Evolutionary conservation across 2,888 invertebrate species (phyloP).

Genomic region (Harpalus rubripes): DNA sequence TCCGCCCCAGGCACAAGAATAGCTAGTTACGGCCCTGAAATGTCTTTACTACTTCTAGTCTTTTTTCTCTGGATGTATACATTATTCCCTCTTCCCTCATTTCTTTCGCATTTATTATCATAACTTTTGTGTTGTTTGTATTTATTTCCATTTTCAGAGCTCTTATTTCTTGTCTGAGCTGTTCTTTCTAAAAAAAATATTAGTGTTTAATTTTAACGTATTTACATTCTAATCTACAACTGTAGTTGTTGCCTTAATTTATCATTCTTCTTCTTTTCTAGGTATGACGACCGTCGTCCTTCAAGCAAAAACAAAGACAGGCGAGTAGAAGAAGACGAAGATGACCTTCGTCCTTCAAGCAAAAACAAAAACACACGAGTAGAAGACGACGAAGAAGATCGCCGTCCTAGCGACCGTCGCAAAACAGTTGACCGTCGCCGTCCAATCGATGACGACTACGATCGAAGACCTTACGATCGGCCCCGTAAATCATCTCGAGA

Average conservation of each 20-base stretch:
- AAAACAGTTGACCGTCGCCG: constrained; percentile 69
- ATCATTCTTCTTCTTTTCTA: constrained; percentile 59
- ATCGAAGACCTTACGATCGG: constrained; percentile 68
- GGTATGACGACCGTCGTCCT: constrained; percentile 69
- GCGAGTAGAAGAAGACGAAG: constrained; percentile 67
- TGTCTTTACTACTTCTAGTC: no score
- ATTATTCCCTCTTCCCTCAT: no score
- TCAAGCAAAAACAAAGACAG: constrained; percentile 70
- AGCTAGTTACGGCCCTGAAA: no score
- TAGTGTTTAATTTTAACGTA: no score
- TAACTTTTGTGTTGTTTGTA: no score
- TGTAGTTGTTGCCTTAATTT: not conserved
- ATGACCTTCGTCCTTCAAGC: constrained; percentile 75
- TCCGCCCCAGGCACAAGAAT: no score
- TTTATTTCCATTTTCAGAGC: no score
- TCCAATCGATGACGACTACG: constrained; percentile 55
- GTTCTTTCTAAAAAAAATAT: no score
- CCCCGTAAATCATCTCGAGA: constrained; percentile 65
- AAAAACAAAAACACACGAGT: constrained; percentile 67
- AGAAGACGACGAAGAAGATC: constrained; percentile 56
- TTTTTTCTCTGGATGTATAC: no score
- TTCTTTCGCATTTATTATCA: no score
- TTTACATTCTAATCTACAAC: no score
- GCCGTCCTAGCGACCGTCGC: constrained; percentile 65
- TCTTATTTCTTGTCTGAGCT: no score